Evolutionary conservation across 1,140 invertebrate species (phyloP).

Genomic region (Leptinotarsa defecta): DNA sequence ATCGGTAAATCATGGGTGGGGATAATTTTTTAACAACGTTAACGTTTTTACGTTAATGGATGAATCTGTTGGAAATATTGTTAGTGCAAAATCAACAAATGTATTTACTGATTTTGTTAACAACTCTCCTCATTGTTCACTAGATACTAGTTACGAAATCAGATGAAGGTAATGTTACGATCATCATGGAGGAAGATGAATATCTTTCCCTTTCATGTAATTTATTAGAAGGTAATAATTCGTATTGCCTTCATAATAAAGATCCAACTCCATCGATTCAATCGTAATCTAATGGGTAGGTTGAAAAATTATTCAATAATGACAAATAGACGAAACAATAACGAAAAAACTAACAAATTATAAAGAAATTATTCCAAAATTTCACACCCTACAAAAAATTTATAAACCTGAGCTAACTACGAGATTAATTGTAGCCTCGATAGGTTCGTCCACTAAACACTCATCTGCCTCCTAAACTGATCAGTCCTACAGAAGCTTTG

Average conservation of each 20-base stretch:
- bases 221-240: not conserved
- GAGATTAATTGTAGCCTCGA: not conserved
- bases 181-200: not conserved
- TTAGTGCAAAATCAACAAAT: not conserved
- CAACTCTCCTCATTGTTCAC: not conserved
- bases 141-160: too few species aligned
- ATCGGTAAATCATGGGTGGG: too few species aligned
- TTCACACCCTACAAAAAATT: not conserved
- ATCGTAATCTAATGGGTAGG: not conserved
- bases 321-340: not conserved
- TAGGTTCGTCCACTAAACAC: not conserved
- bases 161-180: not conserved
- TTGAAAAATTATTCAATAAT: not conserved
- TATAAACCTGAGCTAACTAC: not conserved
- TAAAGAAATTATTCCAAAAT: not conserved
- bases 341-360: not conserved
- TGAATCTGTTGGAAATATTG: not conserved
- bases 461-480: not conserved
- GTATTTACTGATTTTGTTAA: not conserved
- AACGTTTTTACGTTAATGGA: too few species aligned
- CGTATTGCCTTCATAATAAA: not conserved
- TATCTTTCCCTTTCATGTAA: not conserved
- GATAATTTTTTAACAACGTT: too few species aligned
- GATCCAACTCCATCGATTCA: not conserved
- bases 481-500: not conserved